A percentile compares a stretch with the other conserved stretches of the same genome.
Evolutionary conservation across 1,140 invertebrate genomes (phyloP).

Genomic region (Scaptomyza pallida): DNA sequence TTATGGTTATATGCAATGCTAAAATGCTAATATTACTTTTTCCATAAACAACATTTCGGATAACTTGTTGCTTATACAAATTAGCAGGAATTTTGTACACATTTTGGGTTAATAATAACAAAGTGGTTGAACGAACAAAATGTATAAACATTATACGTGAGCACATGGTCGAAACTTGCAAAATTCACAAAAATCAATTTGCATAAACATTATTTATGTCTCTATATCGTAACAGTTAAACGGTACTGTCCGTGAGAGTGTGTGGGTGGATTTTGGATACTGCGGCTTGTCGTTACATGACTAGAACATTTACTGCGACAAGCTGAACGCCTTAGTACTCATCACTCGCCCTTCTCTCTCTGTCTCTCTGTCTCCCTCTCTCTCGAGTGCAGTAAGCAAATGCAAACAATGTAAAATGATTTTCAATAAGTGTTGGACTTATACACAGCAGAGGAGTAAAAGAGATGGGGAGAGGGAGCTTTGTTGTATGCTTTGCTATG

Average conservation of each 20-base stretch:
- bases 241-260: conserved; percentile 1
- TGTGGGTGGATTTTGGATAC: conserved; percentile 48
- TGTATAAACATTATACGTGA: not conserved
- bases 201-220: conserved; percentile 46
- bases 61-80: not conserved
- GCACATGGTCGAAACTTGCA: not conserved
- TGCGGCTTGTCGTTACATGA: conserved; percentile 75
- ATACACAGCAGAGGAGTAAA: not conserved
- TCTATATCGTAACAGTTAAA: conserved; percentile 12
- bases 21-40: too few relatives aligned
- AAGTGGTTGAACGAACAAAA: not conserved
- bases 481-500: conserved; percentile 13
- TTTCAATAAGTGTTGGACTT: conserved; percentile 50
- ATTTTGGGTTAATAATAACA: not conserved
- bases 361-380: not conserved
- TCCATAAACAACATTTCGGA: not conserved
- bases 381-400: conserved; percentile 22
- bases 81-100: not conserved
- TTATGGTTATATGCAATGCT: too few relatives aligned
- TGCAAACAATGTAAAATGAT: conserved; percentile 64
- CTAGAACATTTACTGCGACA: conserved; percentile 74
- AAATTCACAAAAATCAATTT: conserved; percentile 31
- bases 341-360: not conserved
- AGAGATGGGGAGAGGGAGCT: not conserved
- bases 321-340: conserved; percentile 43